Evolutionary conservation across 2,797 vertebrate species (phyloP).

Genomic region (Eulemur albifrons): DNA sequence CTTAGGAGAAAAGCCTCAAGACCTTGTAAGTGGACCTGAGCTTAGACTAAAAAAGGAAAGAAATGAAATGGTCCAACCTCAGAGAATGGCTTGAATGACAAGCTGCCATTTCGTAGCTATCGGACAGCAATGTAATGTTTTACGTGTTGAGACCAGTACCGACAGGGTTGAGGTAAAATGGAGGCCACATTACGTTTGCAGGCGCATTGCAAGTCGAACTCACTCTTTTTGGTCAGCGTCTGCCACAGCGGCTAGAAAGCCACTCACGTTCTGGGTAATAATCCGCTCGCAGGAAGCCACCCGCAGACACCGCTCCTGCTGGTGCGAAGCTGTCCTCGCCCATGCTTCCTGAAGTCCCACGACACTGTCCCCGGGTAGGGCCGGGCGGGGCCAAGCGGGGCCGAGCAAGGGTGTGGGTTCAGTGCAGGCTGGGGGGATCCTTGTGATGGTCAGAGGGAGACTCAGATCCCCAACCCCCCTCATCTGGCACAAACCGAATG

Average conservation of each 20-base stretch:
- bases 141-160: neutral
- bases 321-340: fast-evolving
- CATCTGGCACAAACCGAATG: fast-evolving
- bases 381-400: neutral
- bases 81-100: no score
- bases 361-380: neutral
- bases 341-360: no score
- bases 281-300: fast-evolving
- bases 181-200: no score
- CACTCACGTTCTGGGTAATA: neutral
- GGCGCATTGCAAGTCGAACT: no score
- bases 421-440: neutral
- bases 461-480: neutral
- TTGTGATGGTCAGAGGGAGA: neutral
- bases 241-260: neutral
- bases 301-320: neutral
- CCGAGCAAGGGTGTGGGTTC: neutral
- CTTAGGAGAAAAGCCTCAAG: neutral
- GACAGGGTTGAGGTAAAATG: fast-evolving
- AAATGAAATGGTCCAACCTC: fast-evolving
- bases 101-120: neutral
- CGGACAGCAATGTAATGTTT: fast-evolving
- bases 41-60: neutral
- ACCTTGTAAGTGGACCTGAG: neutral
- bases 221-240: no score